phyloP scores from a whole-genome alignment of 2,113 vertebrate species.

The Paracanthobrama guichenoti region DNA sequence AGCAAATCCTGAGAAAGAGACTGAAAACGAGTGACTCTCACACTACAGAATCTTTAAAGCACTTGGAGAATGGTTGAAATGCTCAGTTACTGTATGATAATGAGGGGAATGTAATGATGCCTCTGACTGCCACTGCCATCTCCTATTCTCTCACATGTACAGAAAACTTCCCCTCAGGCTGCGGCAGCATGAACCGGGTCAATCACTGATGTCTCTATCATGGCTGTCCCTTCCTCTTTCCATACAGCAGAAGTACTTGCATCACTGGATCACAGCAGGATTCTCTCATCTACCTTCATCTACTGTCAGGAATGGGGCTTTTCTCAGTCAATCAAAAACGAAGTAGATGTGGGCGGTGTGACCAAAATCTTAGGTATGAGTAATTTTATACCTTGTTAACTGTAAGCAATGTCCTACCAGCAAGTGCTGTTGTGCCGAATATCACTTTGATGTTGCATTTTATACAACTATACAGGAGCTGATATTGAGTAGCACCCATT shows the following conservation, averaged over 20 bases:
- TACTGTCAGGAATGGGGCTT: slow-evolving; percentile 25
- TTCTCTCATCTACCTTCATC: slow-evolving; percentile 29
- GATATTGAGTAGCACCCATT: background rate
- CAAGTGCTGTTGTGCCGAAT: background rate
- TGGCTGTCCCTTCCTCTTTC: slow-evolving; percentile 38
- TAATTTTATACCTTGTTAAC: background rate
- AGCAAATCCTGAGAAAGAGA: slow-evolving; percentile 22
- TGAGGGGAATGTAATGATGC: slow-evolving; percentile 45
- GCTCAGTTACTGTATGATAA: slow-evolving; percentile 41
- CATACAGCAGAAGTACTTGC: slow-evolving; percentile 27
- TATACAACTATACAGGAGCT: background rate
- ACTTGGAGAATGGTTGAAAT: slow-evolving; percentile 30
- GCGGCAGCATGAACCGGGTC: slow-evolving; percentile 38
- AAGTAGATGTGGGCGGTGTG: background rate
- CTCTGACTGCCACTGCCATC: slow-evolving; percentile 38
- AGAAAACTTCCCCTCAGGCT: slow-evolving; percentile 38
- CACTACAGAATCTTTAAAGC: slow-evolving; percentile 13
- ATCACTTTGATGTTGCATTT: background rate
- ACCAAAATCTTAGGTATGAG: background rate
- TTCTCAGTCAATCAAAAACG: slow-evolving; percentile 20
- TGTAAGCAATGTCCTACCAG: background rate
- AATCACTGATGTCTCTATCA: slow-evolving; percentile 52
- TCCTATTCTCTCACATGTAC: slow-evolving; percentile 51
- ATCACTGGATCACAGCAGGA: slow-evolving; percentile 24
- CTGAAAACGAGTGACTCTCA: background rate